A percentile compares a stretch with the other conserved stretches of the same genome.
Evolutionary conservation across 2,888 invertebrate species (phyloP).

Genomic region (Biston stratarius): DNA sequence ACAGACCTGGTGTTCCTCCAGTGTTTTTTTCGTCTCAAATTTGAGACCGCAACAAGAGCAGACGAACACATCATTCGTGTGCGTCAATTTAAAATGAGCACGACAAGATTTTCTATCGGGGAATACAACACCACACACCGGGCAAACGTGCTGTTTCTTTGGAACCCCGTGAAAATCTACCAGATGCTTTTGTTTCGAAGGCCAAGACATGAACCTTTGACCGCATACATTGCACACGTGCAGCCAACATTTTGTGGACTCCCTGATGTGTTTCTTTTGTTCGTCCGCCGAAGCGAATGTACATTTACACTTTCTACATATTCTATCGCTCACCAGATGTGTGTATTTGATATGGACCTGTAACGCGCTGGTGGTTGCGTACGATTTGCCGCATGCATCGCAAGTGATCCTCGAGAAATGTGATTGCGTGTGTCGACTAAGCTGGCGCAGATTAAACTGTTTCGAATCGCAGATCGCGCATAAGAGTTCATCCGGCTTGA

Average conservation of each 20-base stretch:
- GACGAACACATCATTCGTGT: constrained; percentile 71
- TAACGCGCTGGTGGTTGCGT: constrained; percentile 68
- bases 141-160: constrained; percentile 65
- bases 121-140: constrained; percentile 69
- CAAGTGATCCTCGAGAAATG: constrained; percentile 76
- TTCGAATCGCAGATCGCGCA: constrained; percentile 71
- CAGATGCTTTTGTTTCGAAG: constrained; percentile 67
- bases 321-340: constrained; percentile 64
- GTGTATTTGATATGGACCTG: constrained; percentile 68
- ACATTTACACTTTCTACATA: constrained; percentile 73
- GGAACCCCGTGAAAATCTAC: constrained; percentile 63
- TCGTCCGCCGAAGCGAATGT: constrained; percentile 66
- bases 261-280: constrained; percentile 64
- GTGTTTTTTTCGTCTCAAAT: constrained; percentile 66
- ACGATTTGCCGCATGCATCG: constrained; percentile 76
- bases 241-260: constrained; percentile 69
- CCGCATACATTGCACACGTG: constrained; percentile 72
- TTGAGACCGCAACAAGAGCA: constrained; percentile 75
- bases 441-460: constrained; percentile 64
- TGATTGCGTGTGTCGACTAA: constrained; percentile 73
- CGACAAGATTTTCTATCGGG: constrained; percentile 66
- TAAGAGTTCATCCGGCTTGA: constrained; percentile 65
- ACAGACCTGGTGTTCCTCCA: constrained; percentile 79
- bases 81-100: constrained; percentile 55
- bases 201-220: constrained; percentile 69